Percentiles rank a stretch among this genome's conserved stretches.
Conservation (phyloP, 2,113 vertebrate species). For the Chaenocephalus aceratus region DNA sequence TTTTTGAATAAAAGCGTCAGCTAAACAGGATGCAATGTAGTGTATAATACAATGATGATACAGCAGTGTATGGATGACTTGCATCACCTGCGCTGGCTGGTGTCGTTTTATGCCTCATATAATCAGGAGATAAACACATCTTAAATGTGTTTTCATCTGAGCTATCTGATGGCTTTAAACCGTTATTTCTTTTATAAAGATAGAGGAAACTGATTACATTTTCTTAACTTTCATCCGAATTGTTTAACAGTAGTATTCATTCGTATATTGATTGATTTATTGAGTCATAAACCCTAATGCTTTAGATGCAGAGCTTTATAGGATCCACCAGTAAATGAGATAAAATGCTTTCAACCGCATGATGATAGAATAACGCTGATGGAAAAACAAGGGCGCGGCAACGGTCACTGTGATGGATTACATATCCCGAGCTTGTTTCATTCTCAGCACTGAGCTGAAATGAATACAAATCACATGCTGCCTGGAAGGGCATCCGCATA, state of each 20-base stretch:
- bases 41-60: too few relatives aligned
- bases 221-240: background rate
- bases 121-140: too few relatives aligned
- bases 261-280: background rate
- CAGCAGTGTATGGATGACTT: too few relatives aligned
- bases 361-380: slow-evolving; percentile 26
- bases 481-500: background rate
- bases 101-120: too few relatives aligned
- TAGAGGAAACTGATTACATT: background rate
- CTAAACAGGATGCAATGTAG: too few relatives aligned
- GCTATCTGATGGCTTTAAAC: too few relatives aligned
- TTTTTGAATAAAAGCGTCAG: too few relatives aligned
- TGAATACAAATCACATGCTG: slow-evolving; percentile 32
- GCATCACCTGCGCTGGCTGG: too few relatives aligned
- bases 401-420: slow-evolving; percentile 38
- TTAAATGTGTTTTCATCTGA: too few relatives aligned
- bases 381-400: slow-evolving; percentile 18
- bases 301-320: background rate
- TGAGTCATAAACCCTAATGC: background rate
- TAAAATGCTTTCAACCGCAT: slow-evolving; percentile 16
- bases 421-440: background rate
- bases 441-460: slow-evolving; percentile 1
- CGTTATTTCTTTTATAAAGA: too few relatives aligned
- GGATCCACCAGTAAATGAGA: background rate
- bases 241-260: background rate